Evolutionary conservation across 2,888 invertebrate genomes (phyloP).

Genomic region (Cataglyphis rosenhaueri): DNA sequence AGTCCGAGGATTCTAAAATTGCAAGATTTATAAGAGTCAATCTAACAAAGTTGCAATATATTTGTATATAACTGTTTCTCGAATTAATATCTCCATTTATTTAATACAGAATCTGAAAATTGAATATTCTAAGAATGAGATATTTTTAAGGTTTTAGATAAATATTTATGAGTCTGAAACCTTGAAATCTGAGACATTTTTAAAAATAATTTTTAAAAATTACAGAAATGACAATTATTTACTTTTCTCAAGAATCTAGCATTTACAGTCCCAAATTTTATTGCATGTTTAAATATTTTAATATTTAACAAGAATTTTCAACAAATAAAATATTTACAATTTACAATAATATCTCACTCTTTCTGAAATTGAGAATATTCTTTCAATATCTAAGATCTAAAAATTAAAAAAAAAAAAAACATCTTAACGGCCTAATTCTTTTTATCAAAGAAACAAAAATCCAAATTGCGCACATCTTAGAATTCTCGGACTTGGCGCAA

Average conservation of each 20-base stretch:
- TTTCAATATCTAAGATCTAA: neutral
- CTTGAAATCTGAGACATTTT: neutral
- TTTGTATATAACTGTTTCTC: neutral
- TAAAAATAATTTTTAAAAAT: neutral
- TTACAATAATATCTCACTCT: neutral
- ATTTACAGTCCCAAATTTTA: neutral
- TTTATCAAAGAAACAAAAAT: neutral
- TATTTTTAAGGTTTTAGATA: slow-evolving; percentile 4
- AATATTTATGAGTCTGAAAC: neutral
- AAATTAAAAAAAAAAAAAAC: neutral
- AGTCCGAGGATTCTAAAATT: slow-evolving; percentile 37
- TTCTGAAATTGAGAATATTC: neutral
- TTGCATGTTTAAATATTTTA: neutral
- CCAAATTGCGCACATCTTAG: slow-evolving; percentile 1
- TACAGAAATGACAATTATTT: neutral
- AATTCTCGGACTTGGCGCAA: slow-evolving; percentile 41
- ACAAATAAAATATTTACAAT: neutral
- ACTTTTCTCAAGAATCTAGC: neutral
- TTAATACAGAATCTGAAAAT: neutral
- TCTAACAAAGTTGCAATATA: neutral
- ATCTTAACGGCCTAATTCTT: slow-evolving; percentile 7
- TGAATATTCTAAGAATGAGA: neutral
- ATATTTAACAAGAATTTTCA: neutral
- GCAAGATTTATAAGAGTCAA: neutral
- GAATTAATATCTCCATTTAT: neutral